Conservation (phyloP, 2,797 vertebrate genomes). For the Rhabdophis nuchalis region DNA sequence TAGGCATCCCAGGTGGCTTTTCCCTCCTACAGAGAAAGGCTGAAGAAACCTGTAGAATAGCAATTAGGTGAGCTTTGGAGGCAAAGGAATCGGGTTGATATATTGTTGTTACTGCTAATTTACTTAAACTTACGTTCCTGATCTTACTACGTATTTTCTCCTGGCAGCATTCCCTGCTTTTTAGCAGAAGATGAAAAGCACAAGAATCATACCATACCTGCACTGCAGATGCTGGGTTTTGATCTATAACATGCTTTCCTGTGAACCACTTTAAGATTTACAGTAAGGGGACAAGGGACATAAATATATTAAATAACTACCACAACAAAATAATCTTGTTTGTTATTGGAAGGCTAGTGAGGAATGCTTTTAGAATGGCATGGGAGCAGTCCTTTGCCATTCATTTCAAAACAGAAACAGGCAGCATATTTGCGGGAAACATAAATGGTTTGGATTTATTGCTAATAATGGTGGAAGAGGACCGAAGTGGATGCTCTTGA, state of each 20-base stretch:
- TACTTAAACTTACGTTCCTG: not conserved
- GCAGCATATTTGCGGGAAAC: not conserved
- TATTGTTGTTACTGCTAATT: not conserved
- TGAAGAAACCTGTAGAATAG: not conserved
- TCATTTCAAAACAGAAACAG: not conserved
- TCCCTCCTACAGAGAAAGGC: not conserved
- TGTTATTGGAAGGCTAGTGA: not conserved
- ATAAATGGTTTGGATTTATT: not conserved
- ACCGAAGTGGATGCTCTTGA: not conserved
- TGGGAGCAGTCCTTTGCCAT: not conserved
- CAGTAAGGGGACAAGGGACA: not conserved
- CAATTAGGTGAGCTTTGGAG: not conserved
- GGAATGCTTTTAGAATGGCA: not conserved
- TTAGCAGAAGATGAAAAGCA: not conserved
- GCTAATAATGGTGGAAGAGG: not conserved
- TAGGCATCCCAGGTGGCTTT: not conserved
- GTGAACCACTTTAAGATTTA: not conserved
- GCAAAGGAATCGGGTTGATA: not conserved
- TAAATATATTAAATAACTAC: not conserved
- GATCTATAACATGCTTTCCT: not conserved
- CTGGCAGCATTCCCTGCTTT: not conserved
- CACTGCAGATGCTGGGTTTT: not conserved
- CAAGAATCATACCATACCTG: not conserved
- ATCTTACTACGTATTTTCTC: not conserved
- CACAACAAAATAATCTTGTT: not conserved